These are phyloP conservation scores for Adela reaumurella DNA, from an alignment of 2,888 invertebrate genomes.

Conservation along the genomic window DNA sequence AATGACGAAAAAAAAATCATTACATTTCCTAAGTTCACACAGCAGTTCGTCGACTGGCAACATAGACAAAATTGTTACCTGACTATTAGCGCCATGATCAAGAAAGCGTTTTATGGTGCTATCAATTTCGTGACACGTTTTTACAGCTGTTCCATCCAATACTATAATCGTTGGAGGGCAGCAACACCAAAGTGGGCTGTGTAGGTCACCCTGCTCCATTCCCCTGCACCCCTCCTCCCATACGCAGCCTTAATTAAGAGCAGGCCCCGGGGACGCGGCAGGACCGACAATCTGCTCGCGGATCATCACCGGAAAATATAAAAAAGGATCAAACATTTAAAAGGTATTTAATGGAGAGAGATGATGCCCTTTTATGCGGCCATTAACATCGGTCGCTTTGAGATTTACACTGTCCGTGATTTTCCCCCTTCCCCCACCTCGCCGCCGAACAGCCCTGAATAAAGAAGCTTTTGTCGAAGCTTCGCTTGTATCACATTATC, in stretches of 20 bases:
- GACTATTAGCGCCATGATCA: no score
- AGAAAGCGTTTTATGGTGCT: no score
- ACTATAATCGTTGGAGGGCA: no score
- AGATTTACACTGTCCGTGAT: slow-evolving; percentile 35
- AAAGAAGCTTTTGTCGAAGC: slow-evolving; percentile 14
- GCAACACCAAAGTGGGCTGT: no score
- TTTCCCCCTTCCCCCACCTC: slow-evolving; percentile 17
- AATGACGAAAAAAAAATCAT: no score
- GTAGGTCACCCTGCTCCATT: no score
- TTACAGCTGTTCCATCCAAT: background rate
- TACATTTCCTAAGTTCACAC: no score
- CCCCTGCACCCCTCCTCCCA: slow-evolving; percentile 4
- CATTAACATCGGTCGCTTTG: slow-evolving; percentile 50
- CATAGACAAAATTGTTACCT: no score
- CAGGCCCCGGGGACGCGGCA: slow-evolving; percentile 5
- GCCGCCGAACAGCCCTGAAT: slow-evolving; percentile 10
- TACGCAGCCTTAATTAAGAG: slow-evolving; percentile 36
- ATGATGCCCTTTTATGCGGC: slow-evolving; percentile 49
- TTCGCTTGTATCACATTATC: slow-evolving; percentile 35
- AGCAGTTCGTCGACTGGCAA: no score
- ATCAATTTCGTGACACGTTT: no score
- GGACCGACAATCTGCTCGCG: slow-evolving; percentile 32
- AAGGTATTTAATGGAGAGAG: slow-evolving; percentile 53
- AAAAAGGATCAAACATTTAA: slow-evolving; percentile 56
- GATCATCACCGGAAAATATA: slow-evolving; percentile 46